Evolutionary conservation across 2,888 invertebrate species (phyloP).

Genomic region (Cataglyphis rosenhaueri): DNA sequence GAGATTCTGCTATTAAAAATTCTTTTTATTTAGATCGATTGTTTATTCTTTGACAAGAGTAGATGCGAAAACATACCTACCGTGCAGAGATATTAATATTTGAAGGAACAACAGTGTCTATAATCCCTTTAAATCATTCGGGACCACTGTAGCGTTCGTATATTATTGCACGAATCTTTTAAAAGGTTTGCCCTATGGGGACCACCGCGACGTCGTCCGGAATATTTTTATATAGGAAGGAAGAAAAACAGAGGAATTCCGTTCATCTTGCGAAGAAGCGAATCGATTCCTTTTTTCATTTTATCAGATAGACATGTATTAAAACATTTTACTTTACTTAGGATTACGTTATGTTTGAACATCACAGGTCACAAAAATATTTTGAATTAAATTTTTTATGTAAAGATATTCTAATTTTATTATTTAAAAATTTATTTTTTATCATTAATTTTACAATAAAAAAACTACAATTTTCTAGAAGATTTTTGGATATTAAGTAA

Average conservation of each 20-base stretch:
- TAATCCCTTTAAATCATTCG: constrained; percentile 63
- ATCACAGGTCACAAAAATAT: background rate
- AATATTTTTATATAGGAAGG: constrained; percentile 64
- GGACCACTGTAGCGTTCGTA: constrained; percentile 75
- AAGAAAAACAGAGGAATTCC: constrained; percentile 50
- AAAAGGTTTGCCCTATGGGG: constrained; percentile 66
- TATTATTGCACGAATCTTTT: constrained; percentile 70
- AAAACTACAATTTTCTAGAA: background rate
- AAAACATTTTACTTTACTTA: background rate
- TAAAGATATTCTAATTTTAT: background rate
- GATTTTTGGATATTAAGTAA: background rate
- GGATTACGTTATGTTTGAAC: background rate
- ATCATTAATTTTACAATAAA: background rate
- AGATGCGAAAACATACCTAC: background rate
- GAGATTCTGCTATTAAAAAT: background rate
- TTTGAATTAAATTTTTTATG: background rate
- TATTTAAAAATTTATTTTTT: background rate
- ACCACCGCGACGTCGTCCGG: constrained; percentile 72
- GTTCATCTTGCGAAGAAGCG: background rate
- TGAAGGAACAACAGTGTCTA: constrained; percentile 7
- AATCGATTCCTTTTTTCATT: background rate
- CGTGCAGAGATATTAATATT: constrained; percentile 64
- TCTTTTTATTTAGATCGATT: background rate
- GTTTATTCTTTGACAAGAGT: background rate
- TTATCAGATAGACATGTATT: background rate